A percentile compares a stretch with the other conserved stretches of the same genome.
phyloP scores from a whole-genome alignment of 2,888 invertebrate species.

The Aethes cnicana region DNA sequence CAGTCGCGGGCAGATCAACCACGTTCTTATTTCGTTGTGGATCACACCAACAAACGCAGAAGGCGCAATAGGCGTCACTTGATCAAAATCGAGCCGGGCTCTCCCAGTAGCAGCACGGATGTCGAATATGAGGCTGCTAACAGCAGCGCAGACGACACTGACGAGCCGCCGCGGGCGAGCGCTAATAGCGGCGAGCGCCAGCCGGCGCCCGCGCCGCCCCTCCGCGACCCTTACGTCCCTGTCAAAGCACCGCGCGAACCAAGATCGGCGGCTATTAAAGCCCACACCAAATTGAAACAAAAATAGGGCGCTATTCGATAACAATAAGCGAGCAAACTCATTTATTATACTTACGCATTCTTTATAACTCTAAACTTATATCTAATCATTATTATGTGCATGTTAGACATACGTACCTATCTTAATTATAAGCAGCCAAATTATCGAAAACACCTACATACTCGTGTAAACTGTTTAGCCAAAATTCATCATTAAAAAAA shows the following conservation, averaged over 20 bases:
- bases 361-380: too few species aligned
- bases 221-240: not conserved
- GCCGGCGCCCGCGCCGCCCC: not conserved
- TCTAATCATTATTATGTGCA: too few species aligned
- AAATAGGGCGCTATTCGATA: too few species aligned
- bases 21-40: not conserved
- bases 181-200: not conserved
- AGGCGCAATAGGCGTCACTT: not conserved
- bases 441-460: too few species aligned
- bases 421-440: too few species aligned
- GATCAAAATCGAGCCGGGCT: not conserved
- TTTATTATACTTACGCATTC: too few species aligned
- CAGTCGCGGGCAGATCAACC: not conserved
- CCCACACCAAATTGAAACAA: not conserved
- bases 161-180: not conserved
- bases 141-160: not conserved
- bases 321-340: too few species aligned
- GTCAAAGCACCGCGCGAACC: not conserved
- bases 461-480: too few species aligned
- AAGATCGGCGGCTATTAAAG: not conserved
- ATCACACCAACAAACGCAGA: not conserved
- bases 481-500: too few species aligned
- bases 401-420: too few species aligned
- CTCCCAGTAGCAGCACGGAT: not conserved
- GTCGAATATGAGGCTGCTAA: too few species aligned